A percentile compares a stretch with the other conserved stretches of the same genome.
phyloP scores from a whole-genome alignment of 2,797 vertebrate species.

The Dermochelys coriacea region DNA sequence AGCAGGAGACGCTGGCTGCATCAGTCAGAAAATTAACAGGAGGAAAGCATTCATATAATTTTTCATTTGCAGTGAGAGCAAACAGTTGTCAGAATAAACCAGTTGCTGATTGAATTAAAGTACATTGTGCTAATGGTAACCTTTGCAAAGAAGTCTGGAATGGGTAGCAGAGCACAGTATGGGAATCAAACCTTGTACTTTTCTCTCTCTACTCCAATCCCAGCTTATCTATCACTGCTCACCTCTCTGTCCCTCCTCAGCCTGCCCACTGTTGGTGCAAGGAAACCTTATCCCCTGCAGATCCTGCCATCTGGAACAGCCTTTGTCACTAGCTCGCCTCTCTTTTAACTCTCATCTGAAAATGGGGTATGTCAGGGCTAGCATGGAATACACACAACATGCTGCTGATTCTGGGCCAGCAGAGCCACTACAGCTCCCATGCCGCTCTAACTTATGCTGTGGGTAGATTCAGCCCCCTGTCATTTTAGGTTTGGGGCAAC shows the following conservation, averaged over 20 bases:
- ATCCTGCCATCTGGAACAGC: no score
- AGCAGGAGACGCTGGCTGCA: neutral
- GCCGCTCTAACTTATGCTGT: no score
- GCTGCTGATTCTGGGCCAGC: no score
- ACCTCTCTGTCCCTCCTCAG: accelerated
- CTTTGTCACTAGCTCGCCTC: no score
- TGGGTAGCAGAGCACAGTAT: neutral
- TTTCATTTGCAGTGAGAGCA: neutral
- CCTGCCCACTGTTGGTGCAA: neutral
- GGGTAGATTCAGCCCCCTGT: no score
- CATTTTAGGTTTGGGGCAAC: no score
- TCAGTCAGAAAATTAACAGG: neutral
- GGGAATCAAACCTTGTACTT: neutral
- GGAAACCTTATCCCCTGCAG: no score
- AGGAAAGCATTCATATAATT: neutral
- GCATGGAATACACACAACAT: no score
- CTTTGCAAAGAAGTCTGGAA: neutral
- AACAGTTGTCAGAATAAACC: neutral
- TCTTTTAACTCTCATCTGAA: no score
- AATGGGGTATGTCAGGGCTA: no score
- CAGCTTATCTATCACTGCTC: neutral
- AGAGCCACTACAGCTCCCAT: no score
- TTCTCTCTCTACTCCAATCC: neutral
- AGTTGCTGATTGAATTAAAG: slow-evolving; percentile 10
- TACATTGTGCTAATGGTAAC: neutral